Evolutionary conservation across 2,888 invertebrate species (phyloP).

Genomic region (Ophioninae sp.): DNA sequence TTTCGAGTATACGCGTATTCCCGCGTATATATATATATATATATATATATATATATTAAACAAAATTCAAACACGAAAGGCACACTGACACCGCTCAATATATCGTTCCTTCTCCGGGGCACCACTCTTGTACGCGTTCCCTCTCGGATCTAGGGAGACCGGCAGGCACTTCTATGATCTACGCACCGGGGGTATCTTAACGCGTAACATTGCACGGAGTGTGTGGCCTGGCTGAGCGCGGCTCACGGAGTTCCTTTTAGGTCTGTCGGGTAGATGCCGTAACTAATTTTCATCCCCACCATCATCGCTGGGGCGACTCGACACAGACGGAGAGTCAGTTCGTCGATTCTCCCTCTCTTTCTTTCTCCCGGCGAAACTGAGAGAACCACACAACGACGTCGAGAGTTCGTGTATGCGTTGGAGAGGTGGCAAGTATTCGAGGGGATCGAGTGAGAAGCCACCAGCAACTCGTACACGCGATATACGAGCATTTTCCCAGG

Average conservation of each 20-base stretch:
- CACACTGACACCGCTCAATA: slow-evolving; percentile 32
- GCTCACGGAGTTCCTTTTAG: slow-evolving; percentile 78
- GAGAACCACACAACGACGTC: slow-evolving; percentile 34
- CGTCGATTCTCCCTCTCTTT: slow-evolving; percentile 54
- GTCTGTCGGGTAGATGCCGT: slow-evolving; percentile 80
- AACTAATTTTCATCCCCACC: slow-evolving; percentile 79
- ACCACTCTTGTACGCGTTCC: slow-evolving; percentile 36
- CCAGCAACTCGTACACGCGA: slow-evolving; percentile 46
- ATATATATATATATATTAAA: background rate
- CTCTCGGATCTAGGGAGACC: slow-evolving; percentile 64
- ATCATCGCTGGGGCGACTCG: slow-evolving; percentile 50
- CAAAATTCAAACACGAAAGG: slow-evolving; percentile 47
- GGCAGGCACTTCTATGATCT: slow-evolving; percentile 69
- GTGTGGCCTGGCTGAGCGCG: slow-evolving; percentile 74
- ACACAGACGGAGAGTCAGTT: slow-evolving; percentile 62
- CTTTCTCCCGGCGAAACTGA: slow-evolving; percentile 10
- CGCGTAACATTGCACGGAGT: slow-evolving; percentile 79
- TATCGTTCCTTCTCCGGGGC: slow-evolving; percentile 9
- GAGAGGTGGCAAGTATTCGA: slow-evolving; percentile 53
- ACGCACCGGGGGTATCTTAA: slow-evolving; percentile 74
- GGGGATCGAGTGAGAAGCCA: slow-evolving; percentile 58
- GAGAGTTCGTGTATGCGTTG: slow-evolving; percentile 32
- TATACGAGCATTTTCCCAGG: background rate
- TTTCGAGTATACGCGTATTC: no score
- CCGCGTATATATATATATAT: background rate